Evolutionary conservation across 2,797 vertebrate species (phyloP), one percentile per base, ranked within the genome.

Genomic region (Hipposideros larvatus): DNA sequence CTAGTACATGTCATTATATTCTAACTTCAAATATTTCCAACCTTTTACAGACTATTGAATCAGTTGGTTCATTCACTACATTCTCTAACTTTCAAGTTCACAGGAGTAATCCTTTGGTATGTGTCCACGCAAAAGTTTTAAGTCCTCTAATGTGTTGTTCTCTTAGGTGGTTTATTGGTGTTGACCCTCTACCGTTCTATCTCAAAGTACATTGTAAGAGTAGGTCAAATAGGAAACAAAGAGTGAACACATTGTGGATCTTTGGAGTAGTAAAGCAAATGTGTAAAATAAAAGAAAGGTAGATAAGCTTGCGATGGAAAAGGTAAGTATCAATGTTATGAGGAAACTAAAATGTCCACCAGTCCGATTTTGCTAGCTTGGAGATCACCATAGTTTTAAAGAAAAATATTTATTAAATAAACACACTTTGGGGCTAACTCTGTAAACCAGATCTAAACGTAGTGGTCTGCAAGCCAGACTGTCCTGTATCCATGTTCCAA

Each of bases 1-100:
- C 11, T 55, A 87, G 31, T 59, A 37, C 10, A 43, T 87, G 86
- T 94, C 41, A 85, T 90, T 91, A 48, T 85, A 11, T 53, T 92
- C 34, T 57, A 71, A 87, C n/a, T 78, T 92, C 51, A 85, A 78
- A 85, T 87, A 93, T 57, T 66, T 90, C 34, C 80, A 95, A 31
- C 5, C 4, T 16, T 74, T 83, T 87, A 74, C 26, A 85, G 13
- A 65, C 41, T 91, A 24, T 37, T 92, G 43, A 79, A 57, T 84
- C 14, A 10, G 71, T 15, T 70, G 65, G 9, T 59, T 90, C n/a
- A 70, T 90, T 92, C 43, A 87, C 53, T 63, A 84, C 26, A 70
- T 63, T 88, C 53, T 90, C 24, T 13, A 19, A 13, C n/a, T 87
- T 80, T 95, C 34, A 57, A 34, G 28, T 31, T 57, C 15, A 48